phyloP scores from a whole-genome alignment of 2,113 vertebrate species.

The Sula dactylatra region DNA sequence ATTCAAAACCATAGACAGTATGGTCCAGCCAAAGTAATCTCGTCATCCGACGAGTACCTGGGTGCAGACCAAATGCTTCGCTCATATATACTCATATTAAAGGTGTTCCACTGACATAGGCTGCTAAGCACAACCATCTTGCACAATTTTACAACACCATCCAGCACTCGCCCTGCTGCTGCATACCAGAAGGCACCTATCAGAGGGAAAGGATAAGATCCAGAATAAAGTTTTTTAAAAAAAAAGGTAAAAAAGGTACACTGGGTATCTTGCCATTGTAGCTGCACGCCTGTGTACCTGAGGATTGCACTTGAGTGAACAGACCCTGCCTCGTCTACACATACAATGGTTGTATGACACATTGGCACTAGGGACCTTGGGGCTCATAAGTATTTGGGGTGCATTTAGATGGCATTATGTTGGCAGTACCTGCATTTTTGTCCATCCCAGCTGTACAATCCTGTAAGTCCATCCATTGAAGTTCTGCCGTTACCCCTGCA shows the following conservation, averaged over 20 bases:
- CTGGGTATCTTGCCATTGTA: background rate
- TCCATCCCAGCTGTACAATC: background rate
- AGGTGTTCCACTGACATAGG: background rate
- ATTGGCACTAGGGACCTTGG: background rate
- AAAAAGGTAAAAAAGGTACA: background rate
- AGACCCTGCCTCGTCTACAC: background rate
- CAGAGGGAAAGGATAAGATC: background rate
- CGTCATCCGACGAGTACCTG: accelerated
- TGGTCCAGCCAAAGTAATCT: background rate
- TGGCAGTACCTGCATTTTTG: background rate
- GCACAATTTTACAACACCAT: background rate
- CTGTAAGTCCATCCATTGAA: background rate
- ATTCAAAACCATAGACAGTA: background rate
- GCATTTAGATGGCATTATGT: background rate
- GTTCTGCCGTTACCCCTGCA: background rate
- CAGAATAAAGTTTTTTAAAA: background rate
- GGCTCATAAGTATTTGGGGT: background rate
- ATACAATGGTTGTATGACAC: background rate
- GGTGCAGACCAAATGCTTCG: background rate
- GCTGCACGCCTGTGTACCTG: background rate
- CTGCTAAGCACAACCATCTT: background rate
- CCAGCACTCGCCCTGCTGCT: background rate
- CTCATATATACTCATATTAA: background rate
- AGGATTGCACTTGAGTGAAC: background rate
- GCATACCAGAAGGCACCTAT: background rate